These are phyloP conservation scores for Gila robusta DNA, from an alignment of 2,797 vertebrate genomes.

Conservation along the genomic window DNA sequence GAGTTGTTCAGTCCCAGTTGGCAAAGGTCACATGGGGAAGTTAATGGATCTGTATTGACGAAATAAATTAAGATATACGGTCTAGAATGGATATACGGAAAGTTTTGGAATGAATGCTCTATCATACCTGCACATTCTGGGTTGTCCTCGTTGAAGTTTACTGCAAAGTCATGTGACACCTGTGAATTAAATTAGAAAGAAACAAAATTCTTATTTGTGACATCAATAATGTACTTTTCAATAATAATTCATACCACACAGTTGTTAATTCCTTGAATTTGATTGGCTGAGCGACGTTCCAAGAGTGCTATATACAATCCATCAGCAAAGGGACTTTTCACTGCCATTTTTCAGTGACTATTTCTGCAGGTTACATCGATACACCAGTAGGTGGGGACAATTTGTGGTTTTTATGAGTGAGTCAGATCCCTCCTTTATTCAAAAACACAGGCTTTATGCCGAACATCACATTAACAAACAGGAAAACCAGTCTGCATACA, in stretches of 20 bases:
- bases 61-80: background rate
- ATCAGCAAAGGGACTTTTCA: background rate
- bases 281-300: background rate
- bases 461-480: background rate
- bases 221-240: background rate
- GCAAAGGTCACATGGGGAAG: background rate
- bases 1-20: background rate
- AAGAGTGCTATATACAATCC: background rate
- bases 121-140: conserved; percentile 86
- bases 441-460: too few relatives aligned
- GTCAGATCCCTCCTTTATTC: too few relatives aligned
- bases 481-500: background rate
- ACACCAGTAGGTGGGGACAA: background rate
- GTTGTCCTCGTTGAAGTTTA: conserved; percentile 89
- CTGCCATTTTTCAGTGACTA: background rate
- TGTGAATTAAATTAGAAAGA: conserved; percentile 57
- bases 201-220: background rate
- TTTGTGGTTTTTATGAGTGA: background rate
- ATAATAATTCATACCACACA: background rate
- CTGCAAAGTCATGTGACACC: conserved; percentile 89
- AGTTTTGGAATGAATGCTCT: conserved; percentile 16
- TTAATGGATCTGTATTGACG: background rate
- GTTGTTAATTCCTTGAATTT: background rate
- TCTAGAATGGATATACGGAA: background rate
- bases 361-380: background rate